Evolutionary conservation across 2,113 vertebrate species (phyloP).

Genomic region (Actinemys pallida): DNA sequence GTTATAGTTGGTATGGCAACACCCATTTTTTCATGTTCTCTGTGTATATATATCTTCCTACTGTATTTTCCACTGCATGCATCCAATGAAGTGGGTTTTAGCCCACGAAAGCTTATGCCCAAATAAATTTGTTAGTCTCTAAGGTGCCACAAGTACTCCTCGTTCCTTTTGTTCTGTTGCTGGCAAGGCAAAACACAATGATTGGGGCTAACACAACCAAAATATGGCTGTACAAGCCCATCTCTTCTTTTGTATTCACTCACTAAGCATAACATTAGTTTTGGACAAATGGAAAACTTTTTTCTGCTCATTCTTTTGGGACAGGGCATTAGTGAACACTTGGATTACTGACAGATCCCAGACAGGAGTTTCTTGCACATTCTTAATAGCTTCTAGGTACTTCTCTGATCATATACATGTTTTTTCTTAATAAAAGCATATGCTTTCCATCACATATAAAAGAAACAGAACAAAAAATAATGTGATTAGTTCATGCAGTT

Average conservation of each 20-base stretch:
- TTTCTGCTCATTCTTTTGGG: fast-evolving
- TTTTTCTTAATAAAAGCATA: background rate
- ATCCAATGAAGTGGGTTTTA: no score
- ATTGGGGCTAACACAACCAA: background rate
- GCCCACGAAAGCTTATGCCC: no score
- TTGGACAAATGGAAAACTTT: background rate
- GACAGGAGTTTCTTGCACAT: background rate
- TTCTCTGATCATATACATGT: background rate
- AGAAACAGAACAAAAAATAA: background rate
- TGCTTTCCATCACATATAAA: background rate
- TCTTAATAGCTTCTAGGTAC: background rate
- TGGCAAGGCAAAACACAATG: background rate
- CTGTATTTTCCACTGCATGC: no score
- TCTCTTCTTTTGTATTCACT: background rate
- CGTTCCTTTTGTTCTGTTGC: background rate
- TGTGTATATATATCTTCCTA: no score
- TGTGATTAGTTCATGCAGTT: background rate
- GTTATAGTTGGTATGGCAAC: no score
- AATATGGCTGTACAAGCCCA: background rate
- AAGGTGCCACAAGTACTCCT: no score
- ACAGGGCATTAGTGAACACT: background rate
- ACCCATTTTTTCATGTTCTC: no score
- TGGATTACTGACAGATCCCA: background rate
- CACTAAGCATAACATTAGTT: background rate
- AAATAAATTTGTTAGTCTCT: no score